Percentiles rank a stretch among this genome's conserved stretches.
Evolutionary conservation across 1,140 invertebrate genomes (phyloP).

Genomic region (Pseudomyrmex cubaensis): DNA sequence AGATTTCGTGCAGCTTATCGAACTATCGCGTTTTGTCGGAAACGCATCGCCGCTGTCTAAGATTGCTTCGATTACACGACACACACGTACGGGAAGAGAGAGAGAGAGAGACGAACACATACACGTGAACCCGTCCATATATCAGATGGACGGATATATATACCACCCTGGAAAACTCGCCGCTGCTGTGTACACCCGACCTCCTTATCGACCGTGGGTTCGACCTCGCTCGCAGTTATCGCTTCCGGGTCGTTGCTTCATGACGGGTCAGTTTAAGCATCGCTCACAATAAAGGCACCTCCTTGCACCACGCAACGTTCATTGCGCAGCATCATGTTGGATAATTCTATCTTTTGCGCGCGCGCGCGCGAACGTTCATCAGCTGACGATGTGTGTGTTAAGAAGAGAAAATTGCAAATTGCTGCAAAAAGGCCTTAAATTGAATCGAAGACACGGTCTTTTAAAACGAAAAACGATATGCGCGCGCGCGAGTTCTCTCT

Average conservation of each 20-base stretch:
- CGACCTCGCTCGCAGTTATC: conserved; percentile 76
- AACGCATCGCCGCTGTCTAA: conserved; percentile 69
- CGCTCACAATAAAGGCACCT: conserved; percentile 62
- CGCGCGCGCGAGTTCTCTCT: background rate
- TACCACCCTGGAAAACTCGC: conserved; percentile 64
- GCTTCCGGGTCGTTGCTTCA: conserved; percentile 81
- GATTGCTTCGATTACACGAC: conserved; percentile 68
- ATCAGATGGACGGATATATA: conserved; percentile 42
- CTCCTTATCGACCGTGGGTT: conserved; percentile 79
- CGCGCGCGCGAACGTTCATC: no score
- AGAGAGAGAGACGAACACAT: background rate
- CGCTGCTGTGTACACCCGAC: conserved; percentile 68
- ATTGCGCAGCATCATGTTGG: no score
- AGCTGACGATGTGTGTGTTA: no score
- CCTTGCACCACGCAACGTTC: background rate
- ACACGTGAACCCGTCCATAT: conserved; percentile 50
- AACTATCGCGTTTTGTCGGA: conserved; percentile 45
- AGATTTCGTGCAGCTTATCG: conserved; percentile 33
- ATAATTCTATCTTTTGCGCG: no score
- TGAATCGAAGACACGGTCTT: background rate
- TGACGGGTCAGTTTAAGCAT: conserved; percentile 75
- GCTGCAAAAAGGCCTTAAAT: no score
- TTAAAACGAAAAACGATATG: conserved; percentile 4
- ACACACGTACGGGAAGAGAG: background rate
- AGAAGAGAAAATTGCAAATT: no score